Conservation (phyloP, 2,888 invertebrate genomes). For the Meliscaeva auricollis region DNA sequence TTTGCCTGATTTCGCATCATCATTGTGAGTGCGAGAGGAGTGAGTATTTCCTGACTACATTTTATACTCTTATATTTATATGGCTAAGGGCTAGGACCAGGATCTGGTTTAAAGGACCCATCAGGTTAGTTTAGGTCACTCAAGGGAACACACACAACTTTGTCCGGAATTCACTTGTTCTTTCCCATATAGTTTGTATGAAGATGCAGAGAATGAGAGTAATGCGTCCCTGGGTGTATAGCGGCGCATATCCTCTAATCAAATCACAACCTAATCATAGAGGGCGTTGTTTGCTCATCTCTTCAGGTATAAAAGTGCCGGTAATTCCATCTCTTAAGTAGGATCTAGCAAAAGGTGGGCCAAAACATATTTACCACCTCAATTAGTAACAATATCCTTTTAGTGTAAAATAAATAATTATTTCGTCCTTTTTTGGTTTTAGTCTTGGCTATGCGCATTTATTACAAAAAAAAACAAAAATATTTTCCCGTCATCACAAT, state of each 20-base stretch:
- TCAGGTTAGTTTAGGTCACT: constrained; percentile 73
- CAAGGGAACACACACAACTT: constrained; percentile 69
- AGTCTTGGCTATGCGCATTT: neutral
- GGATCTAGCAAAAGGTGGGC: neutral
- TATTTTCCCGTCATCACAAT: constrained; percentile 61
- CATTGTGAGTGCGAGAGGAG: constrained; percentile 13
- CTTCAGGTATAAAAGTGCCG: constrained; percentile 11
- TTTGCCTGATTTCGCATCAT: constrained; percentile 71
- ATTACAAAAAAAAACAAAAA: constrained; percentile 18
- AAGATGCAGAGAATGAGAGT: constrained; percentile 3
- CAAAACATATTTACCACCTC: constrained; percentile 42
- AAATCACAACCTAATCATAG: constrained; percentile 74
- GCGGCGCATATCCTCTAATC: constrained; percentile 68
- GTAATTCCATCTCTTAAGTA: constrained; percentile 61
- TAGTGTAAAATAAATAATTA: constrained; percentile 64
- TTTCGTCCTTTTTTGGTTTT: constrained; percentile 42
- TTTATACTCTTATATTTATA: neutral
- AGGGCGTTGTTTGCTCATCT: constrained; percentile 46
- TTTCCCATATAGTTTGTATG: constrained; percentile 3
- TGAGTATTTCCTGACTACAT: constrained; percentile 20
- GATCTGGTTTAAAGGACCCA: constrained; percentile 15
- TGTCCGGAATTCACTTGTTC: constrained; percentile 67
- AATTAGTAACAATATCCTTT: constrained; percentile 72
- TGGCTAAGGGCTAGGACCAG: constrained; percentile 2
- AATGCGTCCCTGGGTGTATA: constrained; percentile 36